These are phyloP conservation scores for Formicarius rufipectus DNA, from an alignment of 2,113 vertebrate species.

Conservation along the genomic window DNA sequence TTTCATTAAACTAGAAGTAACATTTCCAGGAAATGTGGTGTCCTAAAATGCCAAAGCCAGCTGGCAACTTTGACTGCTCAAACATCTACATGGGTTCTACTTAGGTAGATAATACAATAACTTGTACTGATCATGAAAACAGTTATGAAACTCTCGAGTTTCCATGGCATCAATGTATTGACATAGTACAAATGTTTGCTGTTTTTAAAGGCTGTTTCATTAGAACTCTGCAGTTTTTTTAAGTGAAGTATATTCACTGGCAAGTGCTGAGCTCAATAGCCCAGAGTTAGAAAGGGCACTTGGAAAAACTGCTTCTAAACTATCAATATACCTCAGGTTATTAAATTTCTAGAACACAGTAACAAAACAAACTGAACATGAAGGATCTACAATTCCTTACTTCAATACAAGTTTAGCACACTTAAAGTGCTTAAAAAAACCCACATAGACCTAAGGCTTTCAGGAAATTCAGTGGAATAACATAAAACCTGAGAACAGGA, in stretches of 20 bases:
- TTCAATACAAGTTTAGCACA: not conserved
- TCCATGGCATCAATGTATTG: slow-evolving; percentile 17
- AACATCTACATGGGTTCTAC: slow-evolving; percentile 15
- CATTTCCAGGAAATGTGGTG: slow-evolving; percentile 57
- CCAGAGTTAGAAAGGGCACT: not conserved
- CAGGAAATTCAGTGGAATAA: not conserved
- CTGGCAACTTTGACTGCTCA: slow-evolving; percentile 28
- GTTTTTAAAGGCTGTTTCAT: slow-evolving; percentile 5
- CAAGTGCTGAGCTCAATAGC: not conserved
- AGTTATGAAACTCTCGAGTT: slow-evolving; percentile 33
- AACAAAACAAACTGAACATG: not conserved
- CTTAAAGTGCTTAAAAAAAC: not conserved
- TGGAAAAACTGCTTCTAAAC: not conserved
- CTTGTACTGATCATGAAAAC: slow-evolving; percentile 17
- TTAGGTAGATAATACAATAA: slow-evolving; percentile 46
- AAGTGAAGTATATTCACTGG: not conserved
- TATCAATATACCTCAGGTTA: not conserved
- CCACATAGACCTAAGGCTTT: not conserved
- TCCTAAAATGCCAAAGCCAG: slow-evolving; percentile 43
- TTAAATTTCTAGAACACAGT: not conserved
- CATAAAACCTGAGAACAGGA: not conserved
- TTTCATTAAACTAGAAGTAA: slow-evolving; percentile 62
- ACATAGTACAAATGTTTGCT: slow-evolving; percentile 4
- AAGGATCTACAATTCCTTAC: not conserved
- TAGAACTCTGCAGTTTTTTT: not conserved